These are phyloP conservation scores for Lasioglossum lativentre DNA, from an alignment of 2,888 invertebrate species.

Conservation along the genomic window DNA sequence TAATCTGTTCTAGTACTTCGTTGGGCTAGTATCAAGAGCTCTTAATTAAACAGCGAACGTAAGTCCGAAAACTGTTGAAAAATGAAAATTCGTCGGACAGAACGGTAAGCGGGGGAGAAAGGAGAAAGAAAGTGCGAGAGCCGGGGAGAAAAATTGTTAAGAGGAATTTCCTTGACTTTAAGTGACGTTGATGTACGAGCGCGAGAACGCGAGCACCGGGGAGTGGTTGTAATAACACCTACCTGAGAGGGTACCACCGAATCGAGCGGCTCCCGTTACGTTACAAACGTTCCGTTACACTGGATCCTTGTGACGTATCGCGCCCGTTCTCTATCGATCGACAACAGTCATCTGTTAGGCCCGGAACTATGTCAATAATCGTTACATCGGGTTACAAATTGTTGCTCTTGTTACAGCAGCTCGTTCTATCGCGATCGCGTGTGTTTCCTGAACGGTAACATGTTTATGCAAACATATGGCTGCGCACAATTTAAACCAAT, in stretches of 20 bases:
- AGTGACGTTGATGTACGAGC: conserved; percentile 72
- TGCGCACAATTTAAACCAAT: too few relatives aligned
- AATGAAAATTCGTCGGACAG: conserved; percentile 9
- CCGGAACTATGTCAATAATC: too few relatives aligned
- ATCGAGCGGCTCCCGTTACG: conserved; percentile 20
- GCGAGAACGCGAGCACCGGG: conserved; percentile 46
- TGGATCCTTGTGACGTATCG: background rate
- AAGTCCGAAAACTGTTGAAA: background rate
- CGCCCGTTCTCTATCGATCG: background rate
- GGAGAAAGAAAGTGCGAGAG: background rate
- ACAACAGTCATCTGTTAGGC: too few relatives aligned
- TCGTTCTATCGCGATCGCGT: too few relatives aligned
- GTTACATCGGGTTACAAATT: too few relatives aligned
- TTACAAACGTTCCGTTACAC: background rate
- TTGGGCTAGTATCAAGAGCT: background rate
- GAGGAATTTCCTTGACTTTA: conserved; percentile 68
- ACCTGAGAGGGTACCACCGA: conserved; percentile 37
- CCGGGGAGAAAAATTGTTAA: conserved; percentile 64
- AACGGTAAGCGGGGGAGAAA: background rate
- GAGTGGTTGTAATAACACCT: conserved; percentile 62
- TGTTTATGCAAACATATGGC: too few relatives aligned
- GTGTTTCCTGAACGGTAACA: too few relatives aligned
- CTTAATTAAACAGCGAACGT: background rate
- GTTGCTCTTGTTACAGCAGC: too few relatives aligned
- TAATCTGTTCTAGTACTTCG: background rate